Evolutionary conservation across 1,140 invertebrate species (phyloP).

Genomic region (Brachionus plicatilis): DNA sequence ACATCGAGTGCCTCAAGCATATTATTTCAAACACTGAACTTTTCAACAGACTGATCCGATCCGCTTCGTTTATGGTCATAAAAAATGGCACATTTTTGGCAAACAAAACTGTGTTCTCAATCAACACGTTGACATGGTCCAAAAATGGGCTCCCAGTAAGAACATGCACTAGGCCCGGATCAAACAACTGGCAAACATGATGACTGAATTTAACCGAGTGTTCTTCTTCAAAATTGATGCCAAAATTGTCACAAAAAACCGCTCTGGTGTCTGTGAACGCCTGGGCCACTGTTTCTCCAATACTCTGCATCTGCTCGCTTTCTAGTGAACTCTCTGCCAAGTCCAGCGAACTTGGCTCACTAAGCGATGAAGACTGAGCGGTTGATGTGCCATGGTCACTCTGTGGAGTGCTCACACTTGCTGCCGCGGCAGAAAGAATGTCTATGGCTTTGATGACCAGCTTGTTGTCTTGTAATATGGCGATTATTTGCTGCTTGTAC

Average conservation of each 20-base stretch:
- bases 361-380: not conserved
- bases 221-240: not conserved
- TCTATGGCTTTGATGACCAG: slow-evolving; percentile 18
- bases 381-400: not conserved
- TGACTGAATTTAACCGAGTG: not conserved
- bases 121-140: not conserved
- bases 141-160: not conserved
- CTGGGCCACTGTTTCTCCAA: not conserved
- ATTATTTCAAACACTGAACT: not conserved
- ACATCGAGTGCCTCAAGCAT: slow-evolving; percentile 9
- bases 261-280: not conserved
- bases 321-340: not conserved
- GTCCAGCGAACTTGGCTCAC: too few relatives aligned
- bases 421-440: slow-evolving; percentile 13
- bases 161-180: not conserved
- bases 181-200: not conserved
- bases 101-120: slow-evolving; percentile 27
- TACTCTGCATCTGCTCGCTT: not conserved
- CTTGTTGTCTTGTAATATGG: slow-evolving; percentile 29
- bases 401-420: not conserved
- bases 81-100: slow-evolving; percentile 33
- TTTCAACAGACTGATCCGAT: slow-evolving; percentile 20
- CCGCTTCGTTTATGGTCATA: slow-evolving; percentile 32
- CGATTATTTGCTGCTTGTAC: slow-evolving; percentile 12
- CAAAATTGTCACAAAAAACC: not conserved